These are phyloP conservation scores for Papilio gigon DNA, from an alignment of 2,888 invertebrate genomes.

Conservation along the genomic window DNA sequence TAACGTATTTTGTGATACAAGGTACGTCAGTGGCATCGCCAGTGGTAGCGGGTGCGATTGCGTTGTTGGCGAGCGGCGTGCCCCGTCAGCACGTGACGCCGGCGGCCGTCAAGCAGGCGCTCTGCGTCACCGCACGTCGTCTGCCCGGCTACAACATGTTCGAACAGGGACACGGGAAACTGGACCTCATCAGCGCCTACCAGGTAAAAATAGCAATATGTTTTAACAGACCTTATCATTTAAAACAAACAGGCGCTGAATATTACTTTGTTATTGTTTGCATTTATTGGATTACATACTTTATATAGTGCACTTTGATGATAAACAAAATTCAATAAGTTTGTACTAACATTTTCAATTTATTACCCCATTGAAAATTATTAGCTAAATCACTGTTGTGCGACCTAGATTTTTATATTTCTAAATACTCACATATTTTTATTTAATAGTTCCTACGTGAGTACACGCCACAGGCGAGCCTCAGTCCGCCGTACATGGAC, in stretches of 20 bases:
- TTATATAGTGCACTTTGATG: too few relatives aligned
- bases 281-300: too few relatives aligned
- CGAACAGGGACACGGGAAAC: constrained; percentile 97
- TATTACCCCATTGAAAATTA: too few relatives aligned
- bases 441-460: constrained; percentile 75
- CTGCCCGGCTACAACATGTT: constrained; percentile 96
- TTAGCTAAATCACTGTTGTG: too few relatives aligned
- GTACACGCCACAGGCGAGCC: constrained; percentile 84
- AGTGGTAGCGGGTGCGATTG: constrained; percentile 97
- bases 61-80: constrained; percentile 92
- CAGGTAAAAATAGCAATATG: constrained; percentile 76
- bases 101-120: constrained; percentile 96
- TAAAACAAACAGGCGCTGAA: too few relatives aligned
- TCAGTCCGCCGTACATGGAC: constrained; percentile 93
- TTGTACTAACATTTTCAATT: too few relatives aligned
- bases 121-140: constrained; percentile 94
- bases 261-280: too few relatives aligned
- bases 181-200: constrained; percentile 94
- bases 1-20: too few relatives aligned
- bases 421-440: not conserved
- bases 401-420: not conserved
- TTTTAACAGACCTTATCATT: not conserved
- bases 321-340: too few relatives aligned
- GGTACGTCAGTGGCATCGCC: constrained; percentile 99
- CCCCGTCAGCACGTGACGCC: constrained; percentile 89